phyloP scores from a whole-genome alignment of 2,888 invertebrate species.

The Leptopilina syphax region DNA sequence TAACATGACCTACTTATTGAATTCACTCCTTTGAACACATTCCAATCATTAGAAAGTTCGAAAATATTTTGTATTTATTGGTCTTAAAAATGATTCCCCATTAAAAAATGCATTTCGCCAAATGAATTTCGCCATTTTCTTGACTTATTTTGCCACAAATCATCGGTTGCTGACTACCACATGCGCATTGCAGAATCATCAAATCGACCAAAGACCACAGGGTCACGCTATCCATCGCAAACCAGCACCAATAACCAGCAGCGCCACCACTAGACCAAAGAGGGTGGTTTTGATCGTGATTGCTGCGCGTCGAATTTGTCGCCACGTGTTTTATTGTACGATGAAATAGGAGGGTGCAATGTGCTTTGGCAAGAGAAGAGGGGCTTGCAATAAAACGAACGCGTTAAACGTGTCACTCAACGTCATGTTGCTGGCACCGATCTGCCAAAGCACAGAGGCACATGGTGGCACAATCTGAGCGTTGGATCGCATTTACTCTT shows the following conservation, averaged over 20 bases:
- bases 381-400: conserved; percentile 69
- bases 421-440: conserved; percentile 61
- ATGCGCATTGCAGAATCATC: conserved; percentile 33
- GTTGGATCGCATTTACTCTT: conserved; percentile 45
- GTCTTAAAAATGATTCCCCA: no score
- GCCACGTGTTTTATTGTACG: conserved; percentile 73
- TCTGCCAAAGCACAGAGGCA: conserved; percentile 38
- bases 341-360: conserved; percentile 67
- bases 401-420: conserved; percentile 73
- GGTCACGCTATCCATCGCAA: conserved; percentile 49
- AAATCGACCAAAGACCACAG: conserved; percentile 58
- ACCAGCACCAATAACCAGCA: conserved; percentile 44
- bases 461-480: conserved; percentile 40
- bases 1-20: conserved; percentile 15
- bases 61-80: no score
- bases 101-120: no score
- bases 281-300: conserved; percentile 71
- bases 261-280: conserved; percentile 54
- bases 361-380: conserved; percentile 49
- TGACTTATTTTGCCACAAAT: conserved; percentile 40
- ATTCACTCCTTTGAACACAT: background rate
- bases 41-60: background rate
- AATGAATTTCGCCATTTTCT: background rate
- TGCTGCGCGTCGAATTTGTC: conserved; percentile 73
- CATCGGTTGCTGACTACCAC: conserved; percentile 2